Conservation (phyloP, 2,888 invertebrate species). For the Dynastes hyllus region DNA sequence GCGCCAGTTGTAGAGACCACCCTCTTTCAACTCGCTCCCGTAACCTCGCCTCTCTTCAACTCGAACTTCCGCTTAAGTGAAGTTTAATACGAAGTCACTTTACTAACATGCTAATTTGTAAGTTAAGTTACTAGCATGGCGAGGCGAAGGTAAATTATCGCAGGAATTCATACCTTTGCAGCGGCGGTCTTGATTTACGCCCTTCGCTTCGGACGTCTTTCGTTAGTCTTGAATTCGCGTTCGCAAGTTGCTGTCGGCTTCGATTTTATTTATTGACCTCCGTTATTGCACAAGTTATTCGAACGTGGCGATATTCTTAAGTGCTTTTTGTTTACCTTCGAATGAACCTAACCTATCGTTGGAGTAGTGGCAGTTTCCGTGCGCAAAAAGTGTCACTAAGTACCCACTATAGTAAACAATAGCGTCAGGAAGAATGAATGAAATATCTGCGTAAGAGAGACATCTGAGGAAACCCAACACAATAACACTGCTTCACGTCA, state of each 20-base stretch:
- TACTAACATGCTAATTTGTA: conserved; percentile 51
- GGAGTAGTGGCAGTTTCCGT: not conserved
- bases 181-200: conserved; percentile 40
- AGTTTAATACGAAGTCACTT: conserved; percentile 54
- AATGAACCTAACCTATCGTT: not conserved
- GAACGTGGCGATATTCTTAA: not conserved
- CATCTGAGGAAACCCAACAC: too few species aligned
- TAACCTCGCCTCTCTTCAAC: conserved; percentile 34
- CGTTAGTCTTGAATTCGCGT: conserved; percentile 24
- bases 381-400: too few species aligned
- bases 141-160: conserved; percentile 48
- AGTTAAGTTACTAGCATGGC: conserved; percentile 44
- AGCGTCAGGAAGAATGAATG: not conserved
- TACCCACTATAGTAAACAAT: not conserved
- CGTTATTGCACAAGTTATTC: conserved; percentile 14
- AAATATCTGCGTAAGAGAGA: not conserved
- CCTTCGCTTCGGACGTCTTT: conserved; percentile 25
- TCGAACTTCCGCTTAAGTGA: conserved; percentile 54
- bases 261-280: conserved; percentile 32
- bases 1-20: conserved; percentile 23
- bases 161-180: conserved; percentile 49
- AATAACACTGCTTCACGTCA: too few species aligned
- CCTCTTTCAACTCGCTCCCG: conserved; percentile 23
- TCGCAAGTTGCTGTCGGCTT: not conserved
- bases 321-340: conserved; percentile 5